phyloP scores from a whole-genome alignment of 2,797 vertebrate species.

The Thripadectes ignobilis region DNA sequence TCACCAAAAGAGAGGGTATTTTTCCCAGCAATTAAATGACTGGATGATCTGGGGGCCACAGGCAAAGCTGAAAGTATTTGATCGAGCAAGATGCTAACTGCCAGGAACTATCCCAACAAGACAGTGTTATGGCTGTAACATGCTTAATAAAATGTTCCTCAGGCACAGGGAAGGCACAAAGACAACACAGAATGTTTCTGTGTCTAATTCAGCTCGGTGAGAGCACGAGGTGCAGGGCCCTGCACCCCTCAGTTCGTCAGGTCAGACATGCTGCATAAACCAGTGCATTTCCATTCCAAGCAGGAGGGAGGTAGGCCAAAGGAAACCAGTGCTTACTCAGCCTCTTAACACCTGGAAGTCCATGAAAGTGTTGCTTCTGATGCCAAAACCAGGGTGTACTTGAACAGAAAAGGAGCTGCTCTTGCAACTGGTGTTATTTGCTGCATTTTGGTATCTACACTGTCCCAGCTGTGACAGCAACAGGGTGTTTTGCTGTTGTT shows the following conservation, averaged over 20 bases:
- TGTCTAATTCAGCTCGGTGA: fast-evolving
- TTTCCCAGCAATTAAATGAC: slow-evolving; percentile 24
- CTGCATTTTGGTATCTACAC: background rate
- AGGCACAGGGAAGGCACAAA: background rate
- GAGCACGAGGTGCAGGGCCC: background rate
- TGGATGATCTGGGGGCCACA: slow-evolving; percentile 1
- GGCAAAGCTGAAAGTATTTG: slow-evolving; percentile 20
- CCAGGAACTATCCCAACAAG: slow-evolving; percentile 31
- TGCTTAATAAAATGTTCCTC: slow-evolving; percentile 6
- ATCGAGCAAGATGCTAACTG: slow-evolving; percentile 38
- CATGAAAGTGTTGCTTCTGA: background rate
- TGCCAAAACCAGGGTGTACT: background rate
- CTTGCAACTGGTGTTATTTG: background rate
- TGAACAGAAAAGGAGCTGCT: background rate
- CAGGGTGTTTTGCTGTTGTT: background rate
- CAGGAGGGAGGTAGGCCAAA: background rate
- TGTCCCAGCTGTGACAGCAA: background rate
- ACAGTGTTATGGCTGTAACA: background rate
- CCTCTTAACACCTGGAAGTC: background rate
- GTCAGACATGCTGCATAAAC: fast-evolving
- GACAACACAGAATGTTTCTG: background rate
- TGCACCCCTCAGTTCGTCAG: fast-evolving
- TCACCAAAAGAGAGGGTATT: background rate
- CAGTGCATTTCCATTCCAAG: background rate
- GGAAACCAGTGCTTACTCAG: background rate